Conservation (phyloP, 2,113 vertebrate genomes). For the Chaetops frenatus region DNA sequence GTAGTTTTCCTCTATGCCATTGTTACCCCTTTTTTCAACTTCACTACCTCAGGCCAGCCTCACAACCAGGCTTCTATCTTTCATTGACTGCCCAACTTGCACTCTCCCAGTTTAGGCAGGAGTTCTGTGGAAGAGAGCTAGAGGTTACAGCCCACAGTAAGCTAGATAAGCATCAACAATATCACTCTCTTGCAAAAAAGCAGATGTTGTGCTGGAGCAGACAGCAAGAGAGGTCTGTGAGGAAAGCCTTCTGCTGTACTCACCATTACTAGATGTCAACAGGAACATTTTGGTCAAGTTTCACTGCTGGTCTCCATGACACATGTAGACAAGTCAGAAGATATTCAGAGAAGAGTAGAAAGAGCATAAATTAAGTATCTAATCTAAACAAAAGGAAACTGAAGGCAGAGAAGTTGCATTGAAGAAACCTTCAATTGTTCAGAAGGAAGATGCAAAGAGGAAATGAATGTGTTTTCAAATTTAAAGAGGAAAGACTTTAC, state of each 20-base stretch:
- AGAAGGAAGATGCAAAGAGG: background rate
- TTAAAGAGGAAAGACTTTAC: background rate
- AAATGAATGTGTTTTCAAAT: background rate
- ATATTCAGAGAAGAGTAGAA: background rate
- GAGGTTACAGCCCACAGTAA: background rate
- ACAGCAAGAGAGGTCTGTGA: background rate
- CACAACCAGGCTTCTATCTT: background rate
- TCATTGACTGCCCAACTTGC: fast-evolving
- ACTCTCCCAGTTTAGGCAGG: background rate
- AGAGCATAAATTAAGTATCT: background rate
- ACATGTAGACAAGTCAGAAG: background rate
- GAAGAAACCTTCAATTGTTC: background rate
- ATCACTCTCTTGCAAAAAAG: background rate
- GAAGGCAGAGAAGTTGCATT: background rate
- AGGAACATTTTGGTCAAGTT: background rate
- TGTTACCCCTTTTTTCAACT: background rate
- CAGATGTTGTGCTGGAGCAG: background rate
- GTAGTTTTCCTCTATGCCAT: background rate
- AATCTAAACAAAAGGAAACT: background rate
- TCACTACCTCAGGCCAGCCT: background rate
- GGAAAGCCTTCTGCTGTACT: background rate
- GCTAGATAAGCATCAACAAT: background rate
- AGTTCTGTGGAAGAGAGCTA: background rate
- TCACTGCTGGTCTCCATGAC: background rate
- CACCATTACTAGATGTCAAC: background rate